A percentile compares a stretch with the other conserved stretches of the same genome.
phyloP scores from a whole-genome alignment of 2,113 vertebrate genomes.

The Bungarus multicinctus region DNA sequence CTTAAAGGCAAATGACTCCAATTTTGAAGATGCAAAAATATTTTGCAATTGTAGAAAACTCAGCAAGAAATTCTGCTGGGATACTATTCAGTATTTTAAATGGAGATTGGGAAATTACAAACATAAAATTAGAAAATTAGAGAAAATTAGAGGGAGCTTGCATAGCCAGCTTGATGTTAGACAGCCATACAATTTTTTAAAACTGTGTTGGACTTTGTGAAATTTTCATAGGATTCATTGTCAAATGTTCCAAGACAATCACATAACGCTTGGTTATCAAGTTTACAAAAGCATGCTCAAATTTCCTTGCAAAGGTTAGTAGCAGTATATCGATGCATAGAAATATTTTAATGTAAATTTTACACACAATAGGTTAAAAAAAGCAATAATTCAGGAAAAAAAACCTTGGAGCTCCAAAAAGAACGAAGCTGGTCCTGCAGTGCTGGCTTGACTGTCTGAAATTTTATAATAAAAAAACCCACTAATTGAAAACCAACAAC shows the following conservation, averaged over 20 bases:
- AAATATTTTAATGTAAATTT: slow-evolving; percentile 59
- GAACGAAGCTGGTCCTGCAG: slow-evolving; percentile 79
- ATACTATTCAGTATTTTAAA: slow-evolving; percentile 35
- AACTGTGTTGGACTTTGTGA: slow-evolving; percentile 37
- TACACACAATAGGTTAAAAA: slow-evolving; percentile 64
- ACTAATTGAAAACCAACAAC: slow-evolving; percentile 63
- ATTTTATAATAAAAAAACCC: slow-evolving; percentile 76
- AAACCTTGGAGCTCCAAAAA: slow-evolving; percentile 83
- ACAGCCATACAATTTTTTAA: slow-evolving; percentile 51
- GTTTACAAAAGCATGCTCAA: slow-evolving; percentile 63
- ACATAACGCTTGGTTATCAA: slow-evolving; percentile 38
- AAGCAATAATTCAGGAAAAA: slow-evolving; percentile 75
- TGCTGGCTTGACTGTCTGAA: slow-evolving; percentile 79
- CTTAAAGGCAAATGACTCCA: neutral
- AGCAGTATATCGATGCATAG: slow-evolving; percentile 65
- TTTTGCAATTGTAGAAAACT: slow-evolving; percentile 21
- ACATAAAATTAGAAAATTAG: slow-evolving; percentile 72
- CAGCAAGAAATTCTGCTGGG: slow-evolving; percentile 7
- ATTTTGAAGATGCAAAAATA: slow-evolving; percentile 23
- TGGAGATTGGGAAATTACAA: slow-evolving; percentile 70
- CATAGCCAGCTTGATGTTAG: slow-evolving; percentile 72
- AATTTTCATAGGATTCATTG: slow-evolving; percentile 42
- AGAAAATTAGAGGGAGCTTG: slow-evolving; percentile 66
- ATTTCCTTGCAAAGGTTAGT: slow-evolving; percentile 70
- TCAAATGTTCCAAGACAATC: slow-evolving; percentile 42